Base-by-base conservation (phyloP, 2,888 invertebrate genomes). In the Melinopterus prodromus region DNA sequence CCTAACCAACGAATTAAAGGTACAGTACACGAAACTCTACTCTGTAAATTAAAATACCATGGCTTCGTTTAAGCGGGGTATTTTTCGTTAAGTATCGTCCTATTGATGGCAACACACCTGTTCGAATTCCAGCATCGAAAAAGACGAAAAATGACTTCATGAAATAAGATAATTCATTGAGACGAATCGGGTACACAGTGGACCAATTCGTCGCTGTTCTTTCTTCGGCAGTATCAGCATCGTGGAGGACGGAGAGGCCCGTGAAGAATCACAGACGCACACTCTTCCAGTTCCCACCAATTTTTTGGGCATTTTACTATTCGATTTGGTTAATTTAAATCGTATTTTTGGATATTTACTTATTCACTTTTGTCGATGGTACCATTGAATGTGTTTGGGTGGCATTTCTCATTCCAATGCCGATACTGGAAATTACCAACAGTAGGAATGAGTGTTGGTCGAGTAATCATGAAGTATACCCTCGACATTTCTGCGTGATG, bases 321-420 rank as follows among this genome's bases (percentile, higher is more conserved):
- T 86, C 85, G 85, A 84, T 84, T 83, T 85, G 86, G 85, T 82
- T 82, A 85, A 85, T 85, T 85, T 85, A 83, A 83, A 81, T 83
- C 82, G 77, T 82, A 83, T 83, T 84, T 81, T 77, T 76, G 78
- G 76, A n/a, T 79, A 80, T 84, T 83, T 82, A 80, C 77, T 82
- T 83, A 84, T 84, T 83, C 83, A 83, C 78, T 80, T 81, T 79
- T 82, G 80, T 79, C 53, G 53, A 53, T 53, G 53, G 53, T 53
- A 4, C 53, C 53, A 53, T 53, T 53, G 53, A 53, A 53, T 53
- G 12, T 53, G 53, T 53, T 37, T 37, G 74, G 74, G 74, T 74
- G 74, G 74, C n/a, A 26, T 37, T 71, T 74, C 36, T 74, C 74
- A 37, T 74, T 74, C 53, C 53, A 12, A 53, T 53, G 53, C 53